Base-by-base conservation (phyloP, 92 coral and sea anemone genomes). In the Pocillopora grandis region DNA sequence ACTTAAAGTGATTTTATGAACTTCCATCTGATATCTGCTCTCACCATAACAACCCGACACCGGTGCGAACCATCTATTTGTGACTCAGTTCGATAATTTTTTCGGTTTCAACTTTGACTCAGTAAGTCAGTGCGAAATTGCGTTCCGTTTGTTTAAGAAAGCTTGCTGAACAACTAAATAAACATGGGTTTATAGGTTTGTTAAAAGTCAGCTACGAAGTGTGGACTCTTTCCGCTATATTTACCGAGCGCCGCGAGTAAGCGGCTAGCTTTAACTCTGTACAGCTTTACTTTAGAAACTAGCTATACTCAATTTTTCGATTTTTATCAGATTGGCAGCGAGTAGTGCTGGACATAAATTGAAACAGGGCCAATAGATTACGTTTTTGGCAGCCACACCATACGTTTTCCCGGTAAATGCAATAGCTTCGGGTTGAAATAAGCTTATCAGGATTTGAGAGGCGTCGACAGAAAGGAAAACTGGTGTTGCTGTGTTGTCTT, bases 141-240 rank as follows among this genome's bases (percentile, higher is more conserved):
- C 49, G 69, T 31, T 70, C 12, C 31, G 85, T 71, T 81, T 81
- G 85, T 71, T 58, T 70, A 69, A 81, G 67, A 81, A 69, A 19
- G 36, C 35, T 36, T 20, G 77, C 42, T 33, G 68, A 81, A 81
- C 84, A 80, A 67, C 66, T 80, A 80, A 80, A 79, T 72, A 64
- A 79, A 63, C 74, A 70, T 12, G 52, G 49, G 56, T 62, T 35
- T 80, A 67, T 79, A 17, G 76, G 84, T 18, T 67, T 57, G 75
- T 80, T 80, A 56, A 37, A 80, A 31, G 68, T 17, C 33, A 68
- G 18, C 66, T 55, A 64, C 52, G 8, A 42, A 76, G 76, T 80
- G 76, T 80, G 76, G 76, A 7, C 13, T 31, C 27, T 18, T 65
- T 68, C 72, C 83, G 83, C 48, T 65, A 18, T 79, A 55, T 79